These are phyloP conservation scores for Nannobrachium achirus DNA, from an alignment of 2,113 vertebrate species.

Conservation along the genomic window DNA sequence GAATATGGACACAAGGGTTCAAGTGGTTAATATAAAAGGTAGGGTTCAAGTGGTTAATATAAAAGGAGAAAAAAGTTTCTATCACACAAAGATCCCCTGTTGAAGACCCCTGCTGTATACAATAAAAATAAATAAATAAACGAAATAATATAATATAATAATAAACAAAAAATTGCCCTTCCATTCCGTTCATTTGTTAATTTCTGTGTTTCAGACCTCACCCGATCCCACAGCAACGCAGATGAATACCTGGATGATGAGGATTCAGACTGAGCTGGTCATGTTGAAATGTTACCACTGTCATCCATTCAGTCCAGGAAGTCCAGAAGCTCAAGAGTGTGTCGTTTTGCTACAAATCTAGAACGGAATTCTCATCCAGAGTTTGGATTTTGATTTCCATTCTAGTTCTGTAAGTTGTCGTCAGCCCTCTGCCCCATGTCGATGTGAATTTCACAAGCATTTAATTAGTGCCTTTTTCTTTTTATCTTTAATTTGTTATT, in stretches of 20 bases:
- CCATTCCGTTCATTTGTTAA: no score
- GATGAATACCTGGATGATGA: conserved; percentile 98
- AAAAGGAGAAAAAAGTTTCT: no score
- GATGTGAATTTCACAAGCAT: conserved; percentile 31
- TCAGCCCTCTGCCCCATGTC: conserved; percentile 5
- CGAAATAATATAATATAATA: no score
- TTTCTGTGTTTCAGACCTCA: conserved; percentile 74
- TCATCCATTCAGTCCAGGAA: conserved; percentile 29
- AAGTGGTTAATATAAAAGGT: no score
- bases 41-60: no score
- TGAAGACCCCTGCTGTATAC: no score
- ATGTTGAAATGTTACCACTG: neutral
- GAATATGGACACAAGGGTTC: no score
- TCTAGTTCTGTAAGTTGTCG: conserved; percentile 32
- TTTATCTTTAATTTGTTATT: neutral
- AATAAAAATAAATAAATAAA: no score
- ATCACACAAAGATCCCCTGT: no score
- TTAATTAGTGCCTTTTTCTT: conserved; percentile 31
- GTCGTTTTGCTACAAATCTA: conserved; percentile 36
- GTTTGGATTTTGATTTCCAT: conserved; percentile 43
- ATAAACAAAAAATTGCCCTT: no score
- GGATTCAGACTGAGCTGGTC: conserved; percentile 89
- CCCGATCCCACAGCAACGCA: conserved; percentile 89
- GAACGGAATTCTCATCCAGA: conserved; percentile 51
- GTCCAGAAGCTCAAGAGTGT: neutral